These are phyloP conservation scores for Trachelus stipa DNA, from an alignment of 2,888 invertebrate species.

Conservation along the genomic window DNA sequence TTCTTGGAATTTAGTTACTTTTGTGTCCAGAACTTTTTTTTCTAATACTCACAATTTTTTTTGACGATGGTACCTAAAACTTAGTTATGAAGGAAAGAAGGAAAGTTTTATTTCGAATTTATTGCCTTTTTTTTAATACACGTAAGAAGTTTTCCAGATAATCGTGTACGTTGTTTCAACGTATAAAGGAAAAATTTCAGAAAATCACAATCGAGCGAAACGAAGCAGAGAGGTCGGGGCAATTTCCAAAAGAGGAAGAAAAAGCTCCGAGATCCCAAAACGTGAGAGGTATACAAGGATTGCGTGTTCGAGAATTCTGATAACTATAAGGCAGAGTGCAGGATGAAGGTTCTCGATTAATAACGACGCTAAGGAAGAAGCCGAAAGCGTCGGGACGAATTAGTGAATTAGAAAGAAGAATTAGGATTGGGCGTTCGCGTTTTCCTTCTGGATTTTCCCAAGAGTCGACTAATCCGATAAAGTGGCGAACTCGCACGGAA, in stretches of 20 bases:
- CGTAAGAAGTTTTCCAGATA: not conserved
- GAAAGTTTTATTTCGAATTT: not conserved
- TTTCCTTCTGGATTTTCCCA: constrained; percentile 35
- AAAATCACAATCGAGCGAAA: too few species aligned
- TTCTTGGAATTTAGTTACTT: too few species aligned
- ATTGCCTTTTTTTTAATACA: not conserved
- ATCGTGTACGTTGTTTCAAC: too few species aligned
- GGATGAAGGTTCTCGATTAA: constrained; percentile 27
- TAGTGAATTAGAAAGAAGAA: constrained; percentile 49
- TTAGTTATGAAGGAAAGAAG: not conserved
- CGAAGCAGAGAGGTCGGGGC: too few species aligned
- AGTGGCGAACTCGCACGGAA: constrained; percentile 55
- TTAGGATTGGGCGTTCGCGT: constrained; percentile 33
- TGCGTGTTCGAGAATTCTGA: too few species aligned
- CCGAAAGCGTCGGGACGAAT: constrained; percentile 43
- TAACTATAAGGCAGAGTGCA: too few species aligned
- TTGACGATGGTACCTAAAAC: too few species aligned
- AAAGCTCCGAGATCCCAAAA: not conserved
- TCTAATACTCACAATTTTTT: too few species aligned
- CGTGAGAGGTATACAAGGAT: too few species aligned
- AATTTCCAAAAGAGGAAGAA: too few species aligned
- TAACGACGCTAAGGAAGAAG: constrained; percentile 36
- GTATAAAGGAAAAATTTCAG: too few species aligned
- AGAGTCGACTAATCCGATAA: constrained; percentile 56
- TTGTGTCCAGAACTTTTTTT: too few species aligned